phyloP scores from a whole-genome alignment of 2,797 vertebrate genomes.

The Mallotus villosus region DNA sequence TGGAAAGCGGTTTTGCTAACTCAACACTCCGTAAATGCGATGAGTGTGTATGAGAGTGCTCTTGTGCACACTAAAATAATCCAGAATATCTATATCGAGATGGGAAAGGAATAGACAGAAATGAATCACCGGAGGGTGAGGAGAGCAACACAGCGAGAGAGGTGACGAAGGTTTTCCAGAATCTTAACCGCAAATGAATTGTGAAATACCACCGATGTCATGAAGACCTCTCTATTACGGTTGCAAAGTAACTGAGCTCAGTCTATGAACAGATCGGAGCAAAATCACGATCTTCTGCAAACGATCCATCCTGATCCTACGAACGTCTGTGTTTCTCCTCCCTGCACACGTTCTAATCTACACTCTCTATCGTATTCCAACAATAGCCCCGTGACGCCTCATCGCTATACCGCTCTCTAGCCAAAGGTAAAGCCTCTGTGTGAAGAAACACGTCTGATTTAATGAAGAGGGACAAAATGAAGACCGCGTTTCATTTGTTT shows the following conservation, averaged over 20 bases:
- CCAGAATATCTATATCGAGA: conserved; percentile 24
- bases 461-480: too few species aligned
- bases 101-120: conserved; percentile 32
- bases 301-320: background rate
- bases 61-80: conserved; percentile 21
- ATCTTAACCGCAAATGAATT: background rate
- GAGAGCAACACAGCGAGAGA: conserved; percentile 1
- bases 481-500: background rate
- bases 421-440: background rate
- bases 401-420: too few species aligned
- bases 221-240: too few species aligned
- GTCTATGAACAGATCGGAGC: background rate
- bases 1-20: conserved; percentile 52
- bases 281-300: background rate
- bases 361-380: too few species aligned
- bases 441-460: background rate
- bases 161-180: background rate
- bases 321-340: background rate
- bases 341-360: background rate
- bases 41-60: conserved; percentile 10
- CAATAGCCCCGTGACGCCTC: background rate
- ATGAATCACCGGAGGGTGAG: conserved; percentile 13
- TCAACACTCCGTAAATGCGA: conserved; percentile 51
- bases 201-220: too few species aligned
- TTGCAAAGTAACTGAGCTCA: background rate